phyloP scores from a whole-genome alignment of 1,140 invertebrate species.

The Trichoplusia ni region DNA sequence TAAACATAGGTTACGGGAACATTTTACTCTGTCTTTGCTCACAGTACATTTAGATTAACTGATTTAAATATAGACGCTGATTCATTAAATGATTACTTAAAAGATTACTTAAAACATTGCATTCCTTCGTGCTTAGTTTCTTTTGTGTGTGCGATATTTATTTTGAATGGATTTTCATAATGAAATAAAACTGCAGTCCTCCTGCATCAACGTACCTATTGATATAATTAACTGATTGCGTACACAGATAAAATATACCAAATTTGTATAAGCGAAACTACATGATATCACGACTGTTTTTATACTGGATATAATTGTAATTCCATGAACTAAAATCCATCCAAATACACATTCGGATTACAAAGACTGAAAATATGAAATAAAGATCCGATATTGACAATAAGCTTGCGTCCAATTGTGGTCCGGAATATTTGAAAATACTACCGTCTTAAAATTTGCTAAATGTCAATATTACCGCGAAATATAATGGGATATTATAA shows the following conservation, averaged over 20 bases:
- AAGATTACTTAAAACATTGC: neutral
- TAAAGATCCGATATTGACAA: slow-evolving; percentile 56
- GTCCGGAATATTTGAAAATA: neutral
- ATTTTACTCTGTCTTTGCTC: slow-evolving; percentile 26
- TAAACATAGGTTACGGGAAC: neutral
- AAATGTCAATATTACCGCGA: neutral
- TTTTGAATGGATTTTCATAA: no score
- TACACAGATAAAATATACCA: neutral
- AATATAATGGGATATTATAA: neutral
- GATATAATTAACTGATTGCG: neutral
- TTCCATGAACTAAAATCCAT: slow-evolving; percentile 33
- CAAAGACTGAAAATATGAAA: slow-evolving; percentile 55
- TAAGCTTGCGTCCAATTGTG: slow-evolving; percentile 67
- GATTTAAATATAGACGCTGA: slow-evolving; percentile 7
- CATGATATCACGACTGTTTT: neutral
- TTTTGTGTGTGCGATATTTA: no score
- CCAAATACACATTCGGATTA: slow-evolving; percentile 39
- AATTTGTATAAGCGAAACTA: no score
- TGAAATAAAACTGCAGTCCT: no score
- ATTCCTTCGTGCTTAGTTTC: slow-evolving; percentile 23
- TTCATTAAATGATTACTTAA: no score
- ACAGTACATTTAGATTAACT: neutral
- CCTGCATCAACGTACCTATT: no score
- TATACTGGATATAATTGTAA: slow-evolving; percentile 8
- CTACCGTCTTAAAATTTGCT: neutral